Evolutionary conservation across 2,113 vertebrate genomes (phyloP).

Genomic region (Ammodytes dubius): DNA sequence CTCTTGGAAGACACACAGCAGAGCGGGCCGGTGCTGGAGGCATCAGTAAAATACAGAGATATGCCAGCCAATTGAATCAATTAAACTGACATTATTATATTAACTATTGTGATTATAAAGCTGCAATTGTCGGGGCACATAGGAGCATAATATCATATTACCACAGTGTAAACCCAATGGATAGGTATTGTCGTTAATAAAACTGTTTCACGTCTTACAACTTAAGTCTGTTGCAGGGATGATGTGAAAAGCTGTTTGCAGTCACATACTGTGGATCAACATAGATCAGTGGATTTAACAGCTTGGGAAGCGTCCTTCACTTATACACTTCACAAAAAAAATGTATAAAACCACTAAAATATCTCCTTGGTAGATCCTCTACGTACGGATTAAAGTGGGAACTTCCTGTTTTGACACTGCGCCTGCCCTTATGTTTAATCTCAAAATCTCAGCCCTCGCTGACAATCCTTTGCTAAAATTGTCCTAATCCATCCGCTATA

Average conservation of each 20-base stretch:
- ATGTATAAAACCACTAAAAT: slow-evolving; percentile 15
- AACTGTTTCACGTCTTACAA: slow-evolving; percentile 25
- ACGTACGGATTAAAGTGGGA: slow-evolving; percentile 73
- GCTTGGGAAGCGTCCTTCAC: slow-evolving; percentile 60
- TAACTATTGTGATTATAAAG: slow-evolving; percentile 53
- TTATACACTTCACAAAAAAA: slow-evolving; percentile 48
- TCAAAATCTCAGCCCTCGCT: slow-evolving; percentile 62
- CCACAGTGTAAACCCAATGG: slow-evolving; percentile 21
- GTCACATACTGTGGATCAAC: slow-evolving; percentile 32
- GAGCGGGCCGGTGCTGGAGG: slow-evolving; percentile 32
- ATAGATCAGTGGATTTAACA: slow-evolving; percentile 57
- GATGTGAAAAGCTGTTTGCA: slow-evolving; percentile 39
- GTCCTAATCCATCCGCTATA: slow-evolving; percentile 63
- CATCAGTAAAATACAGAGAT: slow-evolving; percentile 58
- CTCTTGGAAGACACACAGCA: slow-evolving; percentile 57
- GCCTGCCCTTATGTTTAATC: slow-evolving; percentile 70
- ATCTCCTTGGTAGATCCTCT: slow-evolving; percentile 52
- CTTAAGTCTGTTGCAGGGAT: slow-evolving; percentile 13
- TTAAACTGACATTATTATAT: slow-evolving; percentile 62
- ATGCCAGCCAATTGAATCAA: slow-evolving; percentile 61
- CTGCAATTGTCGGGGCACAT: slow-evolving; percentile 41
- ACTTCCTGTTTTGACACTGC: slow-evolving; percentile 66
- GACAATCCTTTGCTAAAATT: slow-evolving; percentile 67
- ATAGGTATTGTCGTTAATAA: slow-evolving; percentile 31
- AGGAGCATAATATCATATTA: slow-evolving; percentile 26